Conservation (phyloP, 2,113 vertebrate genomes). For the Mandrillus leucophaeus region DNA sequence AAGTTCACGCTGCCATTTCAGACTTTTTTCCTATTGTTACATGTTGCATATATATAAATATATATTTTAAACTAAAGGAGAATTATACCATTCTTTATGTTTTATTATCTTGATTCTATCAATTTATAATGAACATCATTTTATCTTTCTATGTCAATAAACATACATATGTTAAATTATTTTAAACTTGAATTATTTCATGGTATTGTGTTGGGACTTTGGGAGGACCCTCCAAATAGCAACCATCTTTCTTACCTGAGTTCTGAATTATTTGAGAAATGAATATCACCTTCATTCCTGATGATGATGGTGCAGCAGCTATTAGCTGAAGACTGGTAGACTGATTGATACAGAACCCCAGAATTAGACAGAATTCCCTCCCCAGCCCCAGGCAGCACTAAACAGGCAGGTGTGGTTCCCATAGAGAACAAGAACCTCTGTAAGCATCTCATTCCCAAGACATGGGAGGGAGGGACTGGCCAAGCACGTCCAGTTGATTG, state of each 20-base stretch:
- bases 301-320: not conserved
- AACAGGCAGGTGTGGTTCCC: not conserved
- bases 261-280: not conserved
- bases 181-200: not conserved
- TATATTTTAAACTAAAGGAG: conserved; percentile 15
- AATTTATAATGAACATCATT: not conserved
- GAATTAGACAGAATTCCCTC: not conserved
- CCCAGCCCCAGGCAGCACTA: not conserved
- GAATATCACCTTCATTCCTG: not conserved
- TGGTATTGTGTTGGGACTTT: not conserved
- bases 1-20: not conserved
- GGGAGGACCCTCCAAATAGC: not conserved
- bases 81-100: not conserved
- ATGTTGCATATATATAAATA: not conserved
- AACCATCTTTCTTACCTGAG: not conserved
- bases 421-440: not conserved
- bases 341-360: not conserved
- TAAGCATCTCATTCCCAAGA: not conserved
- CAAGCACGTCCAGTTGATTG: not conserved
- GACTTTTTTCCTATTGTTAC: not conserved
- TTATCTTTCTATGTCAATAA: not conserved
- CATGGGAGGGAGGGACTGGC: not conserved
- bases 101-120: not conserved
- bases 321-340: not conserved
- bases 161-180: not conserved